Evolutionary conservation across 2,797 vertebrate species (phyloP).

Genomic region (Morus bassanus): DNA sequence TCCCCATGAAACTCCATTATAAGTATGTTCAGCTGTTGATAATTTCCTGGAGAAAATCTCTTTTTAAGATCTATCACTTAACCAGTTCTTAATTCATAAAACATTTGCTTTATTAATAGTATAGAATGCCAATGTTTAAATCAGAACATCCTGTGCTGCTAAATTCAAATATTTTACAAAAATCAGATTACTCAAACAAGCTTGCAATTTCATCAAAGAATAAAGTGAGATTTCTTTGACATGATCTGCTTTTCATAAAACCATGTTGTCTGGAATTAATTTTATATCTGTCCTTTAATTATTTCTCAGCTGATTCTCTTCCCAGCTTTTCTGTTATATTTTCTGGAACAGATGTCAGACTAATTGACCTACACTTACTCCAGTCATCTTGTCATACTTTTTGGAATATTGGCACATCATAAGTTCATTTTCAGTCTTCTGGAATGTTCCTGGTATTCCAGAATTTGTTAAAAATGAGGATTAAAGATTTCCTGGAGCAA

Average conservation of each 20-base stretch:
- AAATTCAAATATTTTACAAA: constrained; percentile 54
- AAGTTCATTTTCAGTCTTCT: not conserved
- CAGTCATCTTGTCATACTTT: not conserved
- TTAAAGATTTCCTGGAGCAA: constrained; percentile 4
- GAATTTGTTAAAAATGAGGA: not conserved
- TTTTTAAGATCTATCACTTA: constrained; percentile 62
- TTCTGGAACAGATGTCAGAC: constrained; percentile 40
- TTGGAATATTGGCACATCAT: not conserved
- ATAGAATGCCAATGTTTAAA: constrained; percentile 51
- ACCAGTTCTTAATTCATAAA: constrained; percentile 61
- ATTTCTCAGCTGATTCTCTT: constrained; percentile 47
- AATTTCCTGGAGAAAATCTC: constrained; percentile 59
- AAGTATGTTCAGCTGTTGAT: constrained; percentile 57
- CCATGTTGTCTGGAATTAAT: constrained; percentile 34
- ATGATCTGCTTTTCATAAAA: constrained; percentile 56
- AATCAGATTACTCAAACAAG: constrained; percentile 54
- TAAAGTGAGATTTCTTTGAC: constrained; percentile 58
- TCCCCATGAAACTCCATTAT: constrained; percentile 19
- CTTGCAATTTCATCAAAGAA: constrained; percentile 50
- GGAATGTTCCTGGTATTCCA: not conserved
- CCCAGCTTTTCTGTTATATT: constrained; percentile 3
- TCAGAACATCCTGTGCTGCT: constrained; percentile 48
- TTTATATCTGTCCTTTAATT: constrained; percentile 56
- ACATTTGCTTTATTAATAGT: constrained; percentile 62
- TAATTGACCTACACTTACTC: constrained; percentile 26